Evolutionary conservation across 2,113 vertebrate genomes (phyloP).

Genomic region (Dolichotis patagonum): DNA sequence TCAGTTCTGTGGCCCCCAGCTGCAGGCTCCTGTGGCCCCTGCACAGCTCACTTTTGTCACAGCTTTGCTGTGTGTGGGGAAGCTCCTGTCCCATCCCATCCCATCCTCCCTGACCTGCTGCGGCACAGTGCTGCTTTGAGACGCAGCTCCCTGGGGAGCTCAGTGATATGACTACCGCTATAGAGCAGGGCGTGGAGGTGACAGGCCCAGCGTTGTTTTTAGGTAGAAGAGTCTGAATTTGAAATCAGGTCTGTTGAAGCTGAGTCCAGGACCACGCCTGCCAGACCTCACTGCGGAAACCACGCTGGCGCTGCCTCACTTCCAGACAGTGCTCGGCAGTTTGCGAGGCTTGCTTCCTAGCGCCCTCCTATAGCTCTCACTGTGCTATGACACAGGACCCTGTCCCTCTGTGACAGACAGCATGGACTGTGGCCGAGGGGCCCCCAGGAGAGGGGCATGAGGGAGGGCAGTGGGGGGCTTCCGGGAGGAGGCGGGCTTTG

Average conservation of each 20-base stretch:
- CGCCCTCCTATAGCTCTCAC: too few relatives aligned
- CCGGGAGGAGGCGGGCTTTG: neutral
- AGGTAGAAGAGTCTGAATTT: neutral
- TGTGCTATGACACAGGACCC: neutral
- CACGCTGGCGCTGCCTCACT: accelerated
- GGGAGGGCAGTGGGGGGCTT: neutral
- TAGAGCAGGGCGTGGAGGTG: neutral
- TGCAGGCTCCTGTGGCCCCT: neutral
- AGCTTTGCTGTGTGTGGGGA: neutral
- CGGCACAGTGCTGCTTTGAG: neutral
- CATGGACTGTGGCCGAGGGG: neutral
- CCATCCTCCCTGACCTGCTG: neutral
- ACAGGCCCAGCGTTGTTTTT: neutral
- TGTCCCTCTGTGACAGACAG: neutral
- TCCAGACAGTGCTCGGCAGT: neutral
- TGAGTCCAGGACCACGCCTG: neutral
- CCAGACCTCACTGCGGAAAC: neutral
- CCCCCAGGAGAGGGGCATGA: neutral
- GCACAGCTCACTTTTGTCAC: neutral
- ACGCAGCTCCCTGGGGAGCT: neutral
- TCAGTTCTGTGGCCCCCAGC: neutral
- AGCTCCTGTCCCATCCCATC: neutral
- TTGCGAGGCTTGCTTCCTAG: neutral
- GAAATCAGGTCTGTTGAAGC: neutral
- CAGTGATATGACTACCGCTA: neutral